These are phyloP conservation scores for Tenualosa thibaudeaui DNA, from an alignment of 2,797 vertebrate species.

Conservation along the genomic window DNA sequence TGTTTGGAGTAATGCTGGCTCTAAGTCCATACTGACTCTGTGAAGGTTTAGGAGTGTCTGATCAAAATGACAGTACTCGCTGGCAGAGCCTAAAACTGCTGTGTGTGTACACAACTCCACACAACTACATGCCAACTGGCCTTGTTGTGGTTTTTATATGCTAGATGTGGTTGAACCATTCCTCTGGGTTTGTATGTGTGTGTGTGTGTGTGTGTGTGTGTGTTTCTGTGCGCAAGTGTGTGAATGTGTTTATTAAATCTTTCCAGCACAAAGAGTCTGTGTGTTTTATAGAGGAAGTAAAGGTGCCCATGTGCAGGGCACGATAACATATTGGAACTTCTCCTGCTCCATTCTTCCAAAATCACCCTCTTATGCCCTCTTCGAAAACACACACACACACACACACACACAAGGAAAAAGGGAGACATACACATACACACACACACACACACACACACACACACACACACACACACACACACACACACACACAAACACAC, in stretches of 20 bases:
- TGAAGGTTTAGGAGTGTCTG: not conserved
- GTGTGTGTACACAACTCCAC: not conserved
- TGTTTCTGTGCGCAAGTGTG: not conserved
- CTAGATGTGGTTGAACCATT: not conserved
- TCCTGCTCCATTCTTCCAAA: constrained; percentile 21
- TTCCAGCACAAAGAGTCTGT: constrained; percentile 9
- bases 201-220: constrained; percentile 4
- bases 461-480: not conserved
- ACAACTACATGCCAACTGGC: not conserved
- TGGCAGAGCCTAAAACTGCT: not conserved
- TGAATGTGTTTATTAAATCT: not conserved
- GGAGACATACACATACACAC: too few relatives aligned
- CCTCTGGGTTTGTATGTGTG: not conserved
- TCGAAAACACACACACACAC: too few relatives aligned
- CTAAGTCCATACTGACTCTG: not conserved
- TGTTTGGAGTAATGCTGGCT: not conserved
- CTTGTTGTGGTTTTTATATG: not conserved
- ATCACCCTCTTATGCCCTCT: not conserved
- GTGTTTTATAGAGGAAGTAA: constrained; percentile 22
- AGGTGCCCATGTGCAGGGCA: not conserved
- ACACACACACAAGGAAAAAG: too few relatives aligned
- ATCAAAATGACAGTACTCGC: not conserved
- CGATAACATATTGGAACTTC: not conserved
- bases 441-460: not conserved
- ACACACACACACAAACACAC: not conserved